A percentile compares a stretch with the other conserved stretches of the same genome.
These are phyloP conservation scores for Drosophila insularis DNA, from an alignment of 1,140 invertebrate species.

Conservation along the genomic window DNA sequence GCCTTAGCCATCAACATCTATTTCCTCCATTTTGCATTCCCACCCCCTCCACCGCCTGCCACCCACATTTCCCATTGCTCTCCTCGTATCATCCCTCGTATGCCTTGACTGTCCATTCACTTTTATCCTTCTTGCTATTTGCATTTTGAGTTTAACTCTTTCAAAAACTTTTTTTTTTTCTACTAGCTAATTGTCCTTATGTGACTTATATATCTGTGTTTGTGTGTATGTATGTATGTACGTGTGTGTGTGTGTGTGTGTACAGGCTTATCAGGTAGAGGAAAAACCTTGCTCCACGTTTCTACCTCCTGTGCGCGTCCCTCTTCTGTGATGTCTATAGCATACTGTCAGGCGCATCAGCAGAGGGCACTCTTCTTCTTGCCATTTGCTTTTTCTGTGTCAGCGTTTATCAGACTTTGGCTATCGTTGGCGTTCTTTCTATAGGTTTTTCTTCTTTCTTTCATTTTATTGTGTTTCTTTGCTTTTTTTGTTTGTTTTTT, in stretches of 20 bases:
- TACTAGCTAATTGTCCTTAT: slow-evolving; percentile 74
- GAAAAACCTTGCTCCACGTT: neutral
- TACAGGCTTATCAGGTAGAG: slow-evolving; percentile 14
- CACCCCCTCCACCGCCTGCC: slow-evolving; percentile 11
- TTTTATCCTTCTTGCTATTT: slow-evolving; percentile 16
- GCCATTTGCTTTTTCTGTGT: slow-evolving; percentile 38
- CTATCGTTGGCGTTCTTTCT: slow-evolving; percentile 62
- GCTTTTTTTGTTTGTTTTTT: slow-evolving; percentile 19
- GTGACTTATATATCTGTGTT: slow-evolving; percentile 55
- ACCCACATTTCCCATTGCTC: neutral
- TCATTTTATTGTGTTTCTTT: slow-evolving; percentile 44
- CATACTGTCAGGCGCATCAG: slow-evolving; percentile 41
- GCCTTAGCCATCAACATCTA: slow-evolving; percentile 35
- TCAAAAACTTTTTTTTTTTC: slow-evolving; percentile 39
- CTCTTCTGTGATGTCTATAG: slow-evolving; percentile 9
- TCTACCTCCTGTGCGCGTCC: neutral
- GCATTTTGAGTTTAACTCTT: slow-evolving; percentile 60
- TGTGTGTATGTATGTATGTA: slow-evolving; percentile 31
- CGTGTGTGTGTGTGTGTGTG: slow-evolving; percentile 12
- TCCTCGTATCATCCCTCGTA: neutral
- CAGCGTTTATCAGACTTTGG: slow-evolving; percentile 56
- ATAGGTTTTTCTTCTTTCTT: slow-evolving; percentile 2
- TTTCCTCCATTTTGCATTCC: slow-evolving; percentile 1
- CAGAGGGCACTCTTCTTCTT: slow-evolving; percentile 21
- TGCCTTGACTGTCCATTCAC: neutral